Evolutionary conservation across 2,888 invertebrate genomes (phyloP).

Genomic region (Taphrorychus bicolor): DNA sequence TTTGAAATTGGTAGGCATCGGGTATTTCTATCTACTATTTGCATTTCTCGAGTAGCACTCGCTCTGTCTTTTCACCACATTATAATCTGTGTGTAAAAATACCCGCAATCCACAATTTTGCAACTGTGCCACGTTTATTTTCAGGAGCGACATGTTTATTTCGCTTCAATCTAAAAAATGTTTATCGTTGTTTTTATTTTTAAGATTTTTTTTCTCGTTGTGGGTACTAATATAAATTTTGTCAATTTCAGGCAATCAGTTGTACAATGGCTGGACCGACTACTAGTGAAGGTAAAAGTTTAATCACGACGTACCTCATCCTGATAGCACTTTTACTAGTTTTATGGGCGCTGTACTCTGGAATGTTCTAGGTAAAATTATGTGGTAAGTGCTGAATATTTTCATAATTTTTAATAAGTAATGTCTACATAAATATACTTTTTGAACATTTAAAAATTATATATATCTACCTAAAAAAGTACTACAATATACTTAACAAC

Average conservation of each 20-base stretch:
- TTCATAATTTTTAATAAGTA: background rate
- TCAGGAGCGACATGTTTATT: background rate
- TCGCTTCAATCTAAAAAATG: no score
- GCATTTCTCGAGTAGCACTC: background rate
- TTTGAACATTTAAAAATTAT: no score
- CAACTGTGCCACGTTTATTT: background rate
- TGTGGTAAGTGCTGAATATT: conserved; percentile 7
- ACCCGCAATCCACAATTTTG: background rate
- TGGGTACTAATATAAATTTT: conserved; percentile 3
- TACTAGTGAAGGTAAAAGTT: conserved; percentile 45
- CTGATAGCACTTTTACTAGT: conserved; percentile 47
- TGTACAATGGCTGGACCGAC: conserved; percentile 36
- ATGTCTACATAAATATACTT: no score
- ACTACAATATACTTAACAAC: no score
- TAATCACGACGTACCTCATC: conserved; percentile 47
- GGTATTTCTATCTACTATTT: conserved; percentile 13
- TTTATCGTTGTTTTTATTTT: background rate
- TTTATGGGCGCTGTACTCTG: conserved; percentile 47
- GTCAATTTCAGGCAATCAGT: conserved; percentile 29
- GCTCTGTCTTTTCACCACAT: background rate
- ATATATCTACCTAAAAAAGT: no score
- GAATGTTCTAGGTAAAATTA: conserved; percentile 43
- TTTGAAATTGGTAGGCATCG: conserved; percentile 15
- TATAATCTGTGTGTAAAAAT: conserved; percentile 1
- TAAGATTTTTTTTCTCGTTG: no score